These are phyloP conservation scores for Drosophila micromelanica DNA, from an alignment of 1,140 invertebrate genomes.

Conservation along the genomic window DNA sequence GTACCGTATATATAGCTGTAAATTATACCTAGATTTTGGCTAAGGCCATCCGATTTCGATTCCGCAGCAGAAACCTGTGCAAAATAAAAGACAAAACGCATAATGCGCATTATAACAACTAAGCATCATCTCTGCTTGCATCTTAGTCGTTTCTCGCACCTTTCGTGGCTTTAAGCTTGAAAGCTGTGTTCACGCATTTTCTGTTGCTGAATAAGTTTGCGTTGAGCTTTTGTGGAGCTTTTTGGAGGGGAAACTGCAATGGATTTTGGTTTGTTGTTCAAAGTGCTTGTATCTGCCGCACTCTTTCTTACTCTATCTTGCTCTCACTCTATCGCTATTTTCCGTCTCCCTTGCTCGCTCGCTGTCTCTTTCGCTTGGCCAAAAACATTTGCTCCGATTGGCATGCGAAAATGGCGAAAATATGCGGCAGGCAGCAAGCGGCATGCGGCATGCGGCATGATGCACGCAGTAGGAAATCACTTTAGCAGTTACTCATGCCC, in stretches of 20 bases:
- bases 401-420: neutral
- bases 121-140: too few species aligned
- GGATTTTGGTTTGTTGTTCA: neutral
- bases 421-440: neutral
- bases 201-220: constrained; percentile 54
- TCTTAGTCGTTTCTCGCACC: neutral
- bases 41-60: too few species aligned
- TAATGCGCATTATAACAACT: too few species aligned
- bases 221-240: constrained; percentile 8
- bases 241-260: constrained; percentile 32
- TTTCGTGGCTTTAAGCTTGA: neutral
- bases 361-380: neutral
- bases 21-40: too few species aligned
- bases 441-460: neutral
- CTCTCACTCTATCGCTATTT: neutral
- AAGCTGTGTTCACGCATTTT: neutral
- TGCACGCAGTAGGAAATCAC: neutral
- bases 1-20: too few species aligned
- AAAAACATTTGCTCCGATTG: constrained; percentile 7
- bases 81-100: too few species aligned
- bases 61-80: too few species aligned
- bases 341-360: neutral
- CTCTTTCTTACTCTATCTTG: neutral
- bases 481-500: constrained; percentile 2
- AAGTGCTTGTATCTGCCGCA: neutral